These are phyloP conservation scores for Spicauda simplicius DNA, from an alignment of 2,888 invertebrate species.

Conservation along the genomic window DNA sequence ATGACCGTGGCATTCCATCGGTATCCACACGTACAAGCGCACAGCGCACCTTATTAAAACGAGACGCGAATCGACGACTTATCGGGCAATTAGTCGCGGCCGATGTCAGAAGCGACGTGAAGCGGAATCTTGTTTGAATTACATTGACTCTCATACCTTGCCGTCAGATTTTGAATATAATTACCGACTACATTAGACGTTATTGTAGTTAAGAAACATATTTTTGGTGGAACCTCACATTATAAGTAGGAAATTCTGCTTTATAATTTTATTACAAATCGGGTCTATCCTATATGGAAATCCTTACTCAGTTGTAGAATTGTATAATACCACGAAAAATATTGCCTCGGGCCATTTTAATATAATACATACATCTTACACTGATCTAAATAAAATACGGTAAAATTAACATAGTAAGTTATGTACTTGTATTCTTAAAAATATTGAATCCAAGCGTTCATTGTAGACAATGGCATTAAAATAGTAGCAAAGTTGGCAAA, in stretches of 20 bases:
- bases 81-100: constrained; percentile 84
- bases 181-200: not conserved
- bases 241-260: not conserved
- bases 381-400: no score
- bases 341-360: no score
- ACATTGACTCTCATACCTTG: constrained; percentile 58
- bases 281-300: no score
- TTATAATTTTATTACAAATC: no score
- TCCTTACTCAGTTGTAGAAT: no score
- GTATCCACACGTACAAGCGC: constrained; percentile 75
- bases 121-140: constrained; percentile 58
- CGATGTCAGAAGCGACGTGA: constrained; percentile 71
- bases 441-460: no score
- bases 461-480: no score
- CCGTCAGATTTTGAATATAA: constrained; percentile 18
- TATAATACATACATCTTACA: no score
- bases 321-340: no score
- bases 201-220: not conserved
- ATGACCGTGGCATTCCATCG: constrained; percentile 83
- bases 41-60: constrained; percentile 84
- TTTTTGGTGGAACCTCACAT: not conserved
- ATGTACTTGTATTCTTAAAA: no score
- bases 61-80: constrained; percentile 85
- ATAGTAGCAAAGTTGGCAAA: not conserved
- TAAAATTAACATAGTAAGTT: no score